These are phyloP conservation scores for Ctenosaura bakeri DNA, from an alignment of 2,797 vertebrate species.

Conservation along the genomic window DNA sequence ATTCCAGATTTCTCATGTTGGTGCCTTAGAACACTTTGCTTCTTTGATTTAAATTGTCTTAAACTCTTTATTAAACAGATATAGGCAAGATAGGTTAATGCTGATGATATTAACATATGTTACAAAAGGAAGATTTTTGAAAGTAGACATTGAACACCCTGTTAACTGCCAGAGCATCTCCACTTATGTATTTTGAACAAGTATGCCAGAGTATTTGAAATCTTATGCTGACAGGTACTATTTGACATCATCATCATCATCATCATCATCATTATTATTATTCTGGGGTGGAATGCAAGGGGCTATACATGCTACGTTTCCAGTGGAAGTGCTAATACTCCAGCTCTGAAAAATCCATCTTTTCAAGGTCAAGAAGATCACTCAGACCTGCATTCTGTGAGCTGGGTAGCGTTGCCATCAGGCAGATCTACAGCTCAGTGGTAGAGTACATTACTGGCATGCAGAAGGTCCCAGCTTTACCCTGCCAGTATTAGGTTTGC, in stretches of 20 bases:
- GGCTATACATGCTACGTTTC: background rate
- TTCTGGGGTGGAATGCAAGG: too few relatives aligned
- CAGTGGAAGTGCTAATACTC: background rate
- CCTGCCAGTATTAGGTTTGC: background rate
- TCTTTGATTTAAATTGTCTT: slow-evolving; percentile 72
- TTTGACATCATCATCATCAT: too few relatives aligned
- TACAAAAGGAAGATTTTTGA: background rate
- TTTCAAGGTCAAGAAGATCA: background rate
- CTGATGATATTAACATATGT: background rate
- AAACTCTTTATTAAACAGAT: slow-evolving; percentile 77
- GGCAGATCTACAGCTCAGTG: background rate
- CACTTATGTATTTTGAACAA: background rate
- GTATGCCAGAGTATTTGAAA: background rate
- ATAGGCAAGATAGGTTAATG: background rate
- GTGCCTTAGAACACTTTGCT: slow-evolving; percentile 63
- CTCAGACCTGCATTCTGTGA: background rate
- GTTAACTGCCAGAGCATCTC: background rate
- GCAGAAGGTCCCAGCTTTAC: background rate
- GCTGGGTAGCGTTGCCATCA: too few relatives aligned
- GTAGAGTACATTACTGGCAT: background rate
- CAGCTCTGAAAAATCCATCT: background rate
- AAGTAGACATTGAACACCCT: background rate
- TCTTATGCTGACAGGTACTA: too few relatives aligned
- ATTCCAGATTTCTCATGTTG: slow-evolving; percentile 66
- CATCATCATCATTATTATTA: too few relatives aligned